Base-by-base conservation (phyloP, 1,140 invertebrate species). In the Drosophila azteca region DNA sequence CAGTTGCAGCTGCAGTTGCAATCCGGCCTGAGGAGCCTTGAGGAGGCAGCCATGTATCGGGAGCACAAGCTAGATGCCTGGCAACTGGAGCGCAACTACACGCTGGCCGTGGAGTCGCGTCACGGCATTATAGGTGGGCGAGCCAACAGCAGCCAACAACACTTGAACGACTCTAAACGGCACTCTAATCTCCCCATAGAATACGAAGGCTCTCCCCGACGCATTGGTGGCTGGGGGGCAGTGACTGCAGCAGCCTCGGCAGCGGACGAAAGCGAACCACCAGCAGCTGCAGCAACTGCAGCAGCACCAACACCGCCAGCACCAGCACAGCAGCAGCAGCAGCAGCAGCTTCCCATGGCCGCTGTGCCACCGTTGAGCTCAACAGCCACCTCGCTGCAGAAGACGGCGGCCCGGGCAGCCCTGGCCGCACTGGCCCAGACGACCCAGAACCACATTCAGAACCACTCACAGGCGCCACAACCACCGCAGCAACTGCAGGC, bases 121-220 rank as follows among this genome's bases (percentile, higher is more conserved):
- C 90, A 91, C 53, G 90, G 90, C 57, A 91, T 91, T 52, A 91
- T 91, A 51, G 90, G 90, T 91, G 52, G 31, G 1, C 1, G 8
- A 13, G 4, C 17, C 17, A 20, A 1, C 17, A 20, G 17, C 17
- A 26, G 1, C 7, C 5, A 1, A 1, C 46, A 11, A 20, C 13
- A 9, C 17, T 26, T 6, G 24, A 26, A 26, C 24, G 24, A 48
- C 9, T 48, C 15, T 20, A 20, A 20, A 20, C 17, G 17, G 0
- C 20, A 66, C 57, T 35, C 35, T n/a, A 9, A 26, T 15, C 11
- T n/a, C 35, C 0, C 31, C 46, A 2, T 46, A 91, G 96, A 98
- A 82, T 98, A 98, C 90, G 97, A 97, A 69, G 97, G 96, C 45
- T 98, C 97, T 44, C 97, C 97, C 11, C 93, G 96, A 70, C 94